Conservation (phyloP, 2,797 vertebrate species). For the Potorous gilbertii region DNA sequence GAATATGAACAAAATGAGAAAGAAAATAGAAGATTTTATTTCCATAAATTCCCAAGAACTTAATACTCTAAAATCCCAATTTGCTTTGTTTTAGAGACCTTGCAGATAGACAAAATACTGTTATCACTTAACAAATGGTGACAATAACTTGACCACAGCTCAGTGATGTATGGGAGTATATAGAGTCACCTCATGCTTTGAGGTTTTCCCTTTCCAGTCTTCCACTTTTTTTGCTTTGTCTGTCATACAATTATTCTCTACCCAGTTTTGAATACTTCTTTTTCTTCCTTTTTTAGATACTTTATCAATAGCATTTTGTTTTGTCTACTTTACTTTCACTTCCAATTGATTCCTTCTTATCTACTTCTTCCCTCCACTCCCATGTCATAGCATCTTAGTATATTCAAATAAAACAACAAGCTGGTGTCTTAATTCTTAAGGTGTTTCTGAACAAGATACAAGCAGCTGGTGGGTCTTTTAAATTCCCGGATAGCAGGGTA, state of each 20-base stretch:
- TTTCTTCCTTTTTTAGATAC: background rate
- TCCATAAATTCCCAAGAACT: background rate
- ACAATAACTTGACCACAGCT: background rate
- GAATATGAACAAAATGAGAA: background rate
- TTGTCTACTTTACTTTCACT: background rate
- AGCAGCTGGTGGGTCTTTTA: background rate
- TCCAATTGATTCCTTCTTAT: background rate
- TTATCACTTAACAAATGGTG: background rate
- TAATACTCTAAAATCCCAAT: background rate
- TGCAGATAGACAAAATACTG: background rate
- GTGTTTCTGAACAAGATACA: background rate
- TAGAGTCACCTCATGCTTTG: background rate
- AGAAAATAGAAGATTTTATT: background rate
- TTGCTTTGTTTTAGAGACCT: background rate
- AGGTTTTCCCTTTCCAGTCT: background rate
- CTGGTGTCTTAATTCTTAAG: background rate
- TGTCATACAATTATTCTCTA: background rate
- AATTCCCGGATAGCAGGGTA: background rate
- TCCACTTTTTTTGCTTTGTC: background rate
- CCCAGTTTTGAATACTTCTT: background rate
- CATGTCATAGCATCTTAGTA: background rate
- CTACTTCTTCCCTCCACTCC: background rate
- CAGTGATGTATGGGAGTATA: background rate
- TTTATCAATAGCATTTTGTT: background rate
- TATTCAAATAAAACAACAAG: background rate